phyloP scores from a whole-genome alignment of 2,113 vertebrate species.

The Podarcis cretensis region DNA sequence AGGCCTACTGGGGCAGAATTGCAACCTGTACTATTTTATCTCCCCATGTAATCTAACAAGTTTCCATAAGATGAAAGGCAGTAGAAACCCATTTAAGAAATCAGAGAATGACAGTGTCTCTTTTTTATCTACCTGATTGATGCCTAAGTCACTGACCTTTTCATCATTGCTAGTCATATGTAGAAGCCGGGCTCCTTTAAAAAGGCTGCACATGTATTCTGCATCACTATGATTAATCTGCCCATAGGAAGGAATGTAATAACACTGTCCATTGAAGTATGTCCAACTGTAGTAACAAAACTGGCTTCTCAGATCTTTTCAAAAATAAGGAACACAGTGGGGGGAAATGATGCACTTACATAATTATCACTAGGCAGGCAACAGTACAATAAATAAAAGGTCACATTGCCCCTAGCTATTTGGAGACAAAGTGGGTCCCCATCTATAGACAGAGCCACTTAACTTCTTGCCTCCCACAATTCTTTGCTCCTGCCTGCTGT shows the following conservation, averaged over 20 bases:
- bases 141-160: slow-evolving; percentile 2
- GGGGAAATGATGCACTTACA: not conserved
- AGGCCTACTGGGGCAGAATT: not conserved
- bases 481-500: too few species aligned
- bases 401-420: too few species aligned
- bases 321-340: not conserved
- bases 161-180: not conserved
- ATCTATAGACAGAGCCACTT: not conserved
- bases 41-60: not conserved
- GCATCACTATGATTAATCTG: slow-evolving; percentile 21
- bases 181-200: not conserved
- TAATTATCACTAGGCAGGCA: not conserved
- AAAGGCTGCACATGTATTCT: slow-evolving; percentile 21
- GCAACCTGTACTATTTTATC: not conserved
- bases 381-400: too few species aligned
- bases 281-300: slow-evolving; percentile 14
- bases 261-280: slow-evolving; percentile 25
- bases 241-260: slow-evolving; percentile 27
- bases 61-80: not conserved
- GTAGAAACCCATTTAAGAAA: not conserved
- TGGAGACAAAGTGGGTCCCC: not conserved
- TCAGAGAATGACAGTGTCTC: not conserved
- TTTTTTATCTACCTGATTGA: not conserved
- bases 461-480: not conserved
- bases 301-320: slow-evolving; percentile 28